Evolutionary conservation across 2,888 invertebrate species (phyloP), one percentile per base, ranked within the genome.

Genomic region (Lymantria monacha): DNA sequence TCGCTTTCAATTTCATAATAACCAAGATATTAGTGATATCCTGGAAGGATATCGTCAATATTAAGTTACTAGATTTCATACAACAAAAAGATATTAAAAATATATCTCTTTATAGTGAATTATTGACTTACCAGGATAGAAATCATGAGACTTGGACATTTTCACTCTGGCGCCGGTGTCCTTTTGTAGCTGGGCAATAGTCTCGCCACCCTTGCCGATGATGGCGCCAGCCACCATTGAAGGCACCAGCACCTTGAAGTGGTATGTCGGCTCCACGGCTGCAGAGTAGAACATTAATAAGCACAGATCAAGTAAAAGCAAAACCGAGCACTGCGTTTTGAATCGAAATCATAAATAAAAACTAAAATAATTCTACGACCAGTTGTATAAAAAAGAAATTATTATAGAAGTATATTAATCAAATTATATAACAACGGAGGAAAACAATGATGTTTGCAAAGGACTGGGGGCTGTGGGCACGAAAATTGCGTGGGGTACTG

Each of bases 71-170:
- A 22, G 5, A 2, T 22, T 22, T 22, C 3, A 2, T 22, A 22
- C 22, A 22, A 22, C 5, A 22, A 22, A 3, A 22, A 22, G 22
- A 22, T 22, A 22, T 22, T 22, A 5, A 22, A 22, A 22, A 22
- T 3, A 5, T 22, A 22, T 22, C 22, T 22, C 22, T 22, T 22
- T 3, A 22, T 22, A 22, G 5, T 22, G 2, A 33, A 7, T 15
- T 41, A 9, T 14, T 10, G 42, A 88, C 92, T 92, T 87, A 99
- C 99, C 99, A 91, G 99, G 99, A 93, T 99, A 99, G 87, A 97
- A 98, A 85, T 99, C 99, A 81, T 98, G 98, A 49, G 98, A 97
- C 92, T 99, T 99, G 76, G 99, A 99, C 99, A 99, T 99, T 93
- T 99, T 99, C 71, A 99, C 97, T 75, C 98, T 94, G 72, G 99